phyloP scores from a whole-genome alignment of 2,113 vertebrate species.

The Perca schrenkii region DNA sequence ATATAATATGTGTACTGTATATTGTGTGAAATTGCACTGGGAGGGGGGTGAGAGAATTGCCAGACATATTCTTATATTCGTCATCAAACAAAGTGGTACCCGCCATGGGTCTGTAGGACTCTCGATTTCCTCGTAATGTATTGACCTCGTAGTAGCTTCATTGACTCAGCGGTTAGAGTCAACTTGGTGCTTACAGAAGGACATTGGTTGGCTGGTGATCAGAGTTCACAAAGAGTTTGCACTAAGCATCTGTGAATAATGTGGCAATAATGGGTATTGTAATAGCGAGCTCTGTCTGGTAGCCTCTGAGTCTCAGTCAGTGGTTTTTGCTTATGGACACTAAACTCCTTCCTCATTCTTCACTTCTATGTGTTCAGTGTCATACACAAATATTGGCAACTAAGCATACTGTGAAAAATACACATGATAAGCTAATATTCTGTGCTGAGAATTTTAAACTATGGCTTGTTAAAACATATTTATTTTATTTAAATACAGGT shows the following conservation, averaged over 20 bases:
- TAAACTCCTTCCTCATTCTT: constrained; percentile 23
- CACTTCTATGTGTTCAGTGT: constrained; percentile 28
- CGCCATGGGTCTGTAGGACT: constrained; percentile 35
- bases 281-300: constrained; percentile 35
- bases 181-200: constrained; percentile 63
- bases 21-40: constrained; percentile 78
- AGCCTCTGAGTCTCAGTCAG: constrained; percentile 25
- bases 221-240: constrained; percentile 71
- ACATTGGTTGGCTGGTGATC: constrained; percentile 55
- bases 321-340: constrained; percentile 43
- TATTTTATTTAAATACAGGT: constrained; percentile 18
- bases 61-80: constrained; percentile 68
- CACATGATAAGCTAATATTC: constrained; percentile 54
- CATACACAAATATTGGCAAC: constrained; percentile 47
- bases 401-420: constrained; percentile 67
- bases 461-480: background rate
- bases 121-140: constrained; percentile 62
- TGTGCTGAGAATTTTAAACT: constrained; percentile 21
- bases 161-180: constrained; percentile 56
- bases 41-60: constrained; percentile 35
- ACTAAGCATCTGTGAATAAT: constrained; percentile 68
- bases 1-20: constrained; percentile 79
- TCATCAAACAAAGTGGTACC: constrained; percentile 60
- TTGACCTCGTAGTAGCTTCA: constrained; percentile 77
- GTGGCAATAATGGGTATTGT: constrained; percentile 68